A percentile compares a stretch with the other conserved stretches of the same genome.
phyloP scores from a whole-genome alignment of 2,113 vertebrate genomes.

The Oreochromis niloticus region DNA sequence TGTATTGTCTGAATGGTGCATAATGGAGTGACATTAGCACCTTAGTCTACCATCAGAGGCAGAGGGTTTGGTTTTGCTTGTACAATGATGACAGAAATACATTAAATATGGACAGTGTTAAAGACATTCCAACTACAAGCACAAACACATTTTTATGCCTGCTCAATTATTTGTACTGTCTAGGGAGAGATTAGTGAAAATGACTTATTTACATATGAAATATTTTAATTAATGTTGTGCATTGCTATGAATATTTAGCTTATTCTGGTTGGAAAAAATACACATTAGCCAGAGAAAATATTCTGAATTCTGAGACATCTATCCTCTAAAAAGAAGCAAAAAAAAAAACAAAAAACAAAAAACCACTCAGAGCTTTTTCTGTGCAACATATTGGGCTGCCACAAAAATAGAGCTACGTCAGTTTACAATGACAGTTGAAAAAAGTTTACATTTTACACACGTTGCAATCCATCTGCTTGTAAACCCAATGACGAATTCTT shows the following conservation, averaged over 20 bases:
- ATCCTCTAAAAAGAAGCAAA: neutral
- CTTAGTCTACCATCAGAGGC: neutral
- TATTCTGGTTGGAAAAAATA: neutral
- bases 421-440: neutral
- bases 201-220: neutral
- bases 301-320: neutral
- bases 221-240: neutral
- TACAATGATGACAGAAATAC: neutral
- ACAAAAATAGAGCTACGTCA: neutral
- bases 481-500: constrained; percentile 1
- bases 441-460: neutral
- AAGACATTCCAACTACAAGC: neutral
- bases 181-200: neutral
- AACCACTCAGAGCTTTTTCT: neutral
- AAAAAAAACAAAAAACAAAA: neutral
- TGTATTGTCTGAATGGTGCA: neutral
- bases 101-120: neutral
- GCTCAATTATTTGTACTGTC: neutral
- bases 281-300: neutral
- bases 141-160: neutral
- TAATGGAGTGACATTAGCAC: neutral
- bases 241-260: neutral
- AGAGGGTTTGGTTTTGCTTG: neutral
- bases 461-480: neutral
- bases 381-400: neutral